These are phyloP conservation scores for Eupelmus urozonus DNA, from an alignment of 2,888 invertebrate species.

Conservation along the genomic window DNA sequence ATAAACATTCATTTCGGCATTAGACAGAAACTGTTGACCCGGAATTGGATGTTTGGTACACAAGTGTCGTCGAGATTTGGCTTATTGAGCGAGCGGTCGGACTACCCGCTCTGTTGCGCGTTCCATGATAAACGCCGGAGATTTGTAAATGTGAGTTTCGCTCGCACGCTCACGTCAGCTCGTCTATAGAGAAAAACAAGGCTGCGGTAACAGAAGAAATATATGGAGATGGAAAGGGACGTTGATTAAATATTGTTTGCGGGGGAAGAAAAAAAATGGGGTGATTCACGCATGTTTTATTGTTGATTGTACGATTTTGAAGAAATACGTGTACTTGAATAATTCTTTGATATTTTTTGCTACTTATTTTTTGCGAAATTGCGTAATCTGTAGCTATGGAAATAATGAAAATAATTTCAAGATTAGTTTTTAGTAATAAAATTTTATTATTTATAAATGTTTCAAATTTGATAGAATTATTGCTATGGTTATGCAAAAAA, in stretches of 20 bases:
- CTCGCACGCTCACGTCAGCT: background rate
- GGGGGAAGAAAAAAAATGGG: background rate
- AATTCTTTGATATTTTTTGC: background rate
- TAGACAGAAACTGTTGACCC: too few relatives aligned
- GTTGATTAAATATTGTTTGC: constrained; percentile 32
- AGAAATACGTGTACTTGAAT: background rate
- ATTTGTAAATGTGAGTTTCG: constrained; percentile 30
- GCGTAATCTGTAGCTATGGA: too few relatives aligned
- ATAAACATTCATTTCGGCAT: too few relatives aligned
- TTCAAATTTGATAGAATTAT: too few relatives aligned
- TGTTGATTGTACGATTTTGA: background rate
- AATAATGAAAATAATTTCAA: too few relatives aligned
- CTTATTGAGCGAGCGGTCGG: background rate
- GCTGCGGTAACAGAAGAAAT: constrained; percentile 1
- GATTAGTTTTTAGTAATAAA: too few relatives aligned
- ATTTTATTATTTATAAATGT: too few relatives aligned
- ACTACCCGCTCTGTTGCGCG: background rate
- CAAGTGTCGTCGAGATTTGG: background rate
- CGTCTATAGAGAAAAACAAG: background rate
- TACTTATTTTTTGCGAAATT: too few relatives aligned
- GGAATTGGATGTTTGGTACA: too few relatives aligned
- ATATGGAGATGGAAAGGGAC: background rate
- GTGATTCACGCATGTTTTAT: background rate
- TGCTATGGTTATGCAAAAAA: too few relatives aligned
- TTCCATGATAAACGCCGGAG: constrained; percentile 18